Evolutionary conservation across 2,888 invertebrate species (phyloP), one percentile per base, ranked within the genome.

Genomic region (Noctua janthina): DNA sequence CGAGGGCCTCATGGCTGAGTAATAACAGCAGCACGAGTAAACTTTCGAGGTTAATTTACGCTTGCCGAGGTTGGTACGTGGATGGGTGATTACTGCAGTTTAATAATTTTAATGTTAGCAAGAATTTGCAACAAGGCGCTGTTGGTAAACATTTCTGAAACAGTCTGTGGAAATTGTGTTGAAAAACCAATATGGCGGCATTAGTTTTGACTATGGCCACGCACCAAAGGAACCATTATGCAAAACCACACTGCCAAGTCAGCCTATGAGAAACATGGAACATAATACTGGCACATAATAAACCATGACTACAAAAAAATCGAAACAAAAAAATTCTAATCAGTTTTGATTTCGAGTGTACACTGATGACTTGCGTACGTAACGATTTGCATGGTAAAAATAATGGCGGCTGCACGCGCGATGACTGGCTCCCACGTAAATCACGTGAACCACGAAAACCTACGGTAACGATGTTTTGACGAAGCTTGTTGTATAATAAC

Each of bases 351-450:
- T 1, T 15, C 46, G n/a, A 87, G 17, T 35, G 74, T 87, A 87
- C 87, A 13, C 73, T 81, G 78, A 86, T 87, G 87, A 87, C 87
- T 88, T 88, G 86, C 86, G 88, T 81, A 79, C 43, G 67, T 67
- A 77, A 35, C 88, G 72, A 81, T 87, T 87, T 83, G 86, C 86
- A 87, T 85, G 88, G 81, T 81, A 80, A 88, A 83, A 88, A 87
- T 87, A 87, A 88, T 83, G 79, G 79, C 74, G 49, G 74, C 62
- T 82, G 86, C 83, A 79, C 88, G 86, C 78, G 71, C 76, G 83
- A 83, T 87, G 87, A 87, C 83, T 88, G 43, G 80, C 81, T 86
- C 43, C 51, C 39, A 73, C 86, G 62, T 68, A 69, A 80, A 75
- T 80, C 72, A 84, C 84, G 72, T 67, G 46, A 83, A 17, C 49